Percentiles rank a stretch among this genome's conserved stretches.
These are phyloP conservation scores for Donacobius atricapilla DNA, from an alignment of 2,113 vertebrate species.

Conservation along the genomic window DNA sequence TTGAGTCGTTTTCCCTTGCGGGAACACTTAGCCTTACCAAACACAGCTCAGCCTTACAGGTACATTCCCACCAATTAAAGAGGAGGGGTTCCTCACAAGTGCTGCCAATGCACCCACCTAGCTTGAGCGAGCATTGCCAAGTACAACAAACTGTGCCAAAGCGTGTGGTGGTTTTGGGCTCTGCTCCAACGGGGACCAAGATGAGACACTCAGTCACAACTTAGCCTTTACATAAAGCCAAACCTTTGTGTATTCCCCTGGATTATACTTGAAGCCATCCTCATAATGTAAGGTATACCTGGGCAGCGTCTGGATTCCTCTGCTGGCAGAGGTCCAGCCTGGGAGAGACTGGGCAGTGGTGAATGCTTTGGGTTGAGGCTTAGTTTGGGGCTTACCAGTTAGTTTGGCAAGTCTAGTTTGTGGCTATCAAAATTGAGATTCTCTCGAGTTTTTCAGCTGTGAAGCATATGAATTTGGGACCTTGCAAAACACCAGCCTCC, in stretches of 20 bases:
- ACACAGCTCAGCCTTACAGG: constrained; percentile 57
- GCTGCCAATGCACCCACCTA: constrained; percentile 67
- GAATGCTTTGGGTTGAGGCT: not conserved
- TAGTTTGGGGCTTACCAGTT: constrained; percentile 6
- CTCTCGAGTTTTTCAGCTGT: constrained; percentile 13
- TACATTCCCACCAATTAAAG: constrained; percentile 69
- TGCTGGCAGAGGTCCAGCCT: not conserved
- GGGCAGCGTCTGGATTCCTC: not conserved
- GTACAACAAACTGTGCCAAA: constrained; percentile 59
- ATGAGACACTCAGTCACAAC: constrained; percentile 58
- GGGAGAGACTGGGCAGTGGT: not conserved
- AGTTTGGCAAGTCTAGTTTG: constrained; percentile 4
- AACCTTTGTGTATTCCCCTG: constrained; percentile 23
- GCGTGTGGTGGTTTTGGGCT: constrained; percentile 59
- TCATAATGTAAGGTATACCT: not conserved
- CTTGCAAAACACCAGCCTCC: not conserved
- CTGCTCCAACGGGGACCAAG: constrained; percentile 25
- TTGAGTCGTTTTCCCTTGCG: constrained; percentile 55
- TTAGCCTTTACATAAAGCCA: constrained; percentile 44
- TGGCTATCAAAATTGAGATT: not conserved
- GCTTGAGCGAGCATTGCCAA: constrained; percentile 54
- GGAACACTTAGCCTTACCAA: constrained; percentile 68
- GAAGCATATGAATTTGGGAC: constrained; percentile 6
- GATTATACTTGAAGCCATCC: constrained; percentile 17
- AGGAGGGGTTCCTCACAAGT: constrained; percentile 71